phyloP scores from a whole-genome alignment of 2,888 invertebrate species.

The Autographa gamma region DNA sequence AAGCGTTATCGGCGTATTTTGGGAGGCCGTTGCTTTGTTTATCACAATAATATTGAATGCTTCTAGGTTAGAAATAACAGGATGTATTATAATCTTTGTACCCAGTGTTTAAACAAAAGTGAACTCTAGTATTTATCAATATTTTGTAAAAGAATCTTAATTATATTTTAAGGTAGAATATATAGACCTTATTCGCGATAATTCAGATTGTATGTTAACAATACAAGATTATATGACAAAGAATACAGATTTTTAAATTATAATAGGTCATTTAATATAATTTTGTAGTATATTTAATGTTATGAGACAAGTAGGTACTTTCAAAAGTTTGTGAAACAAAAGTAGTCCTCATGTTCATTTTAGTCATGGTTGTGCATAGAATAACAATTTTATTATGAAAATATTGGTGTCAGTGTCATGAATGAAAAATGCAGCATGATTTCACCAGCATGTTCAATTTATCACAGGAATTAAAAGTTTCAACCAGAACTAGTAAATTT shows the following conservation, averaged over 20 bases:
- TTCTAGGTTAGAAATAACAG: background rate
- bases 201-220: too few species aligned
- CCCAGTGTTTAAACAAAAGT: background rate
- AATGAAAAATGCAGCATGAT: constrained; percentile 1
- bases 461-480: background rate
- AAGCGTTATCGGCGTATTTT: constrained; percentile 11
- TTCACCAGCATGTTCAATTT: background rate
- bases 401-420: background rate
- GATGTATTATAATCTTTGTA: background rate
- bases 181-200: too few species aligned
- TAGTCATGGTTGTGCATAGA: constrained; percentile 1
- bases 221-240: too few species aligned
- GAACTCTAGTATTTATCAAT: background rate
- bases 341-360: background rate
- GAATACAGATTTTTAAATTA: too few species aligned
- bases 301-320: background rate
- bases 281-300: too few species aligned
- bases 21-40: constrained; percentile 73
- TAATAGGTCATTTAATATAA: too few species aligned
- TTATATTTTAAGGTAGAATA: too few species aligned
- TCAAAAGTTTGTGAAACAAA: background rate
- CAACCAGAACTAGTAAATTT: background rate
- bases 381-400: background rate
- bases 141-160: background rate
- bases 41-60: constrained; percentile 69